Percentiles rank a stretch among this genome's conserved stretches.
Evolutionary conservation across 2,888 invertebrate species (phyloP).

Genomic region (Cephus sareptanus): DNA sequence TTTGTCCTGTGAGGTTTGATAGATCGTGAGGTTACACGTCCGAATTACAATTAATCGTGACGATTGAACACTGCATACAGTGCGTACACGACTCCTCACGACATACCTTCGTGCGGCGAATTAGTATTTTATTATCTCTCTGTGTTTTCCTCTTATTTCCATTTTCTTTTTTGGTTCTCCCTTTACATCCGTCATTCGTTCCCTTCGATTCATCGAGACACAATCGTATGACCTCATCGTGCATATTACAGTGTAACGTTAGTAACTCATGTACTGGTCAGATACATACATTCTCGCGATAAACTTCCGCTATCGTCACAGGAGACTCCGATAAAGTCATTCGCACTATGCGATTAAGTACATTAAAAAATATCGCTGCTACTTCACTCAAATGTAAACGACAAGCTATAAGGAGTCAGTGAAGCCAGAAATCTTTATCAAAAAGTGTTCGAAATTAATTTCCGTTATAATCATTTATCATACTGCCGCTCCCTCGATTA

Average conservation of each 20-base stretch:
- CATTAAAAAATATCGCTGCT: conserved; percentile 55
- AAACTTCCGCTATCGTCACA: background rate
- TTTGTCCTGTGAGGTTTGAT: conserved; percentile 61
- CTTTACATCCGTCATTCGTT: background rate
- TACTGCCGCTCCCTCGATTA: conserved; percentile 2
- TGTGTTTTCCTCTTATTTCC: conserved; percentile 9
- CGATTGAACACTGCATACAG: background rate
- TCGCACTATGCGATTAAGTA: conserved; percentile 48
- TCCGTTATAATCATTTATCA: background rate
- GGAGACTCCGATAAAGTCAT: background rate
- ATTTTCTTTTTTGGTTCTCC: background rate
- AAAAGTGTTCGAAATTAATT: background rate
- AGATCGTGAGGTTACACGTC: conserved; percentile 43
- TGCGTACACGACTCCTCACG: conserved; percentile 1
- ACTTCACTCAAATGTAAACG: conserved; percentile 43
- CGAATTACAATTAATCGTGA: conserved; percentile 1
- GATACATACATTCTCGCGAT: background rate
- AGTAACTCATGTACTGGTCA: background rate
- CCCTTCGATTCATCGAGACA: background rate
- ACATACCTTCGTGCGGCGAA: conserved; percentile 7
- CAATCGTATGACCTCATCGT: background rate
- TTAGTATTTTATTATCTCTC: conserved; percentile 10
- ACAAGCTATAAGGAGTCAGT: conserved; percentile 40
- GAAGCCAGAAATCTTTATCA: conserved; percentile 28
- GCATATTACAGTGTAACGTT: background rate